These are phyloP conservation scores for Artibeus jamaicensis DNA, from an alignment of 2,797 vertebrate genomes.

Conservation along the genomic window DNA sequence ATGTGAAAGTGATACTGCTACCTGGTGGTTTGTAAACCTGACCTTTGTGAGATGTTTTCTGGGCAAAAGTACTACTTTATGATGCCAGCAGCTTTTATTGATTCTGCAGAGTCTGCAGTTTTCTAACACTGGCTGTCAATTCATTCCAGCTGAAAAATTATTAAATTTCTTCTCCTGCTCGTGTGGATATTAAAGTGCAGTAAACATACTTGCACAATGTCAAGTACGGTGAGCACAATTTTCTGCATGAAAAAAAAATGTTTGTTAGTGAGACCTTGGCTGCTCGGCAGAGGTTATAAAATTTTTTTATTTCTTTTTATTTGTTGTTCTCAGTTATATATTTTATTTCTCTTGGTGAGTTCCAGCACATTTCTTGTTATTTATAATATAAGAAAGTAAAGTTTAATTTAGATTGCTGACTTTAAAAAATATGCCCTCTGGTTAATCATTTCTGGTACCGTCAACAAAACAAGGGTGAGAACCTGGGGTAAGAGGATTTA, in stretches of 20 bases:
- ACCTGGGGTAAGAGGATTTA: background rate
- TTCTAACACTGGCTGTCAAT: conserved; percentile 66
- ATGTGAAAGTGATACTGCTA: conserved; percentile 54
- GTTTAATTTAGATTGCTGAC: conserved; percentile 50
- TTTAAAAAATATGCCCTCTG: conserved; percentile 6
- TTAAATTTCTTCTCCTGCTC: conserved; percentile 62
- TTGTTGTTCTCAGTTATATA: conserved; percentile 34
- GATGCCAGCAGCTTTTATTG: conserved; percentile 62
- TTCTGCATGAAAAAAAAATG: conserved; percentile 48
- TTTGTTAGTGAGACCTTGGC: conserved; percentile 63
- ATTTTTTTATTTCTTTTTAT: conserved; percentile 54
- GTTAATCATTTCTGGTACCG: background rate
- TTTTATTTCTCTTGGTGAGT: conserved; percentile 53
- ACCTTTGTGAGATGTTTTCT: conserved; percentile 67
- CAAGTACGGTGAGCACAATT: conserved; percentile 49
- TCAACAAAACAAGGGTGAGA: background rate
- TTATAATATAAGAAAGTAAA: conserved; percentile 35
- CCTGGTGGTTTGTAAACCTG: conserved; percentile 71
- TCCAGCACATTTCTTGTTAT: conserved; percentile 48
- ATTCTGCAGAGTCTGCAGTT: conserved; percentile 60
- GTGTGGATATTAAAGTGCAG: conserved; percentile 58
- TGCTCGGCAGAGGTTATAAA: conserved; percentile 48
- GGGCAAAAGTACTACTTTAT: conserved; percentile 54
- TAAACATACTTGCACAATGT: conserved; percentile 57
- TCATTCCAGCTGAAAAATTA: conserved; percentile 70